A percentile compares a stretch with the other conserved stretches of the same genome.
Evolutionary conservation across 2,888 invertebrate species (phyloP).

Genomic region (Clusia tigrina): DNA sequence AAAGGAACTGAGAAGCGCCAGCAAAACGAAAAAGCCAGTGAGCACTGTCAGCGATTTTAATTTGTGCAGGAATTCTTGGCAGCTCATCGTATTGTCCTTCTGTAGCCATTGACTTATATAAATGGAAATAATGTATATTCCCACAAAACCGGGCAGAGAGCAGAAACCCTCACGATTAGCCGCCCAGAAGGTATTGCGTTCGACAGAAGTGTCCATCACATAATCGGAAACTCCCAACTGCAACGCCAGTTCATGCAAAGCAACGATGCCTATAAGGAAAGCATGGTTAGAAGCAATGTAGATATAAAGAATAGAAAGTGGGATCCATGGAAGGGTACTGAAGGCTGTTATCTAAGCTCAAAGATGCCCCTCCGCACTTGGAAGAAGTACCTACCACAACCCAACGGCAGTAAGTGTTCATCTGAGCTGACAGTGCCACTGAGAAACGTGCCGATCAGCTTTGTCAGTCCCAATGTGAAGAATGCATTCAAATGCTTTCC

Average conservation of each 20-base stretch:
- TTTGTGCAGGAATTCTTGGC: constrained; percentile 45
- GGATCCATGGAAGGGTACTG: background rate
- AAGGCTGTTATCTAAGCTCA: background rate
- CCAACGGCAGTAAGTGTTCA: constrained; percentile 63
- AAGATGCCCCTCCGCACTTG: too few species aligned
- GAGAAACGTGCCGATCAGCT: constrained; percentile 72
- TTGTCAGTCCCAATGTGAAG: constrained; percentile 86
- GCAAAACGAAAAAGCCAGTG: constrained; percentile 62
- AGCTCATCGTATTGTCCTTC: constrained; percentile 45
- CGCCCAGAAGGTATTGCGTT: constrained; percentile 70
- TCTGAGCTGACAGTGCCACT: constrained; percentile 39
- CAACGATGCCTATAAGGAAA: constrained; percentile 64
- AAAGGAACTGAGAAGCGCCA: constrained; percentile 65
- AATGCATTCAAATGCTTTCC: constrained; percentile 99
- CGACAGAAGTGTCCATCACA: constrained; percentile 70
- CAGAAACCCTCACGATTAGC: constrained; percentile 93
- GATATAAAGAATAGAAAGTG: background rate
- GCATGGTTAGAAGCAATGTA: background rate
- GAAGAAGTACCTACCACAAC: constrained; percentile 50
- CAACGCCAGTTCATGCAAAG: constrained; percentile 74
- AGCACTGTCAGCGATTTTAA: constrained; percentile 42
- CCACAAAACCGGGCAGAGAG: constrained; percentile 84
- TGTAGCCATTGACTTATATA: constrained; percentile 69
- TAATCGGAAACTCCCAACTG: constrained; percentile 73
- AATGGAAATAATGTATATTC: constrained; percentile 81